Evolutionary conservation across 2,888 invertebrate genomes (phyloP), one percentile per base, ranked within the genome.

Genomic region (Amphipoea lucens): DNA sequence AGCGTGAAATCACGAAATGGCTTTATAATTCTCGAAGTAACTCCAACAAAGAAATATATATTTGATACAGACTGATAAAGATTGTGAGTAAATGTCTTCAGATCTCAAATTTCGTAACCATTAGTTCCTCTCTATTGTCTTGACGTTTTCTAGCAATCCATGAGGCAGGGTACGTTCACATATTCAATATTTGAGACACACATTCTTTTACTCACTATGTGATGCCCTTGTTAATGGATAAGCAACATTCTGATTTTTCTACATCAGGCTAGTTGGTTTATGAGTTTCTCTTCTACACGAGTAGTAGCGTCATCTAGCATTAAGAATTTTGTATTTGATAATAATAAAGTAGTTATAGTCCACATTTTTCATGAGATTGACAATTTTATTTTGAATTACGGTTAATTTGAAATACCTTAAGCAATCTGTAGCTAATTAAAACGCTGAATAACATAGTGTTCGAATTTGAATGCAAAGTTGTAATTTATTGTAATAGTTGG

Each of bases 21-120:
- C 78, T 74, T 86, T 70, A 48, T 71, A 73, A 72, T 66, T 77
- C 66, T 74, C 54, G 73, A 78, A 57, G 63, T 78, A 80, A 66
- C 75, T 73, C 73, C 77, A 57, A 72, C 76, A 85, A 74, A 79
- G 57, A 84, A 68, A 72, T 76, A 83, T 78, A 86, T 81, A 84
- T 87, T 86, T 87, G 77, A 87, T 85, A 87, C 74, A 79, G 51
- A 42, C 79, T 20, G 68, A 68, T 75, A 75, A 76, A 78, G 75
- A 87, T 80, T 81, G 69, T 70, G 71, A 80, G 81, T 78, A 77
- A 84, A 82, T 73, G 76, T 74, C 75, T 79, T 74, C 71, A 78
- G 87, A 89, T 89, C 89, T 88, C 86, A 87, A 79, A 57, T 79
- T 85, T 79, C 77, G 73, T 87, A 82, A 83, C n/a, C 63, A 57